Base-by-base conservation (phyloP, 2,113 vertebrate genomes). In the Serinus canaria region DNA sequence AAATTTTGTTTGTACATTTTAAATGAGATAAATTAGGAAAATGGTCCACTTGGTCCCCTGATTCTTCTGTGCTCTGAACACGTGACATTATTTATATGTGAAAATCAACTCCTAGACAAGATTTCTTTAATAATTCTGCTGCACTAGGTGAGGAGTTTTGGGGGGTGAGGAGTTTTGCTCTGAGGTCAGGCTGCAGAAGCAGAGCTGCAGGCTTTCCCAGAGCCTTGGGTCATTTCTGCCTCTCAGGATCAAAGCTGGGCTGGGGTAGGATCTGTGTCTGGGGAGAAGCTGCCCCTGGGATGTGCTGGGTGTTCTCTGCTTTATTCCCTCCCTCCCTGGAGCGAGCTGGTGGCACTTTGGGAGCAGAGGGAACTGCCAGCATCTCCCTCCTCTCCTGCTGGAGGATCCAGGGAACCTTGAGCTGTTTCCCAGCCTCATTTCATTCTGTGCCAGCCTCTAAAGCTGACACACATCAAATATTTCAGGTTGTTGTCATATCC, bases 321-420 rank as follows among this genome's bases (percentile, higher is more conserved):
- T 7, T 8, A 3, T 43, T n/a, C 15, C 15, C 16, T 24, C 31
- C 12, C 80, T 60, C 66, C 24, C 1, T 33, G 55, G 7, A 18
- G 66, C 2, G 66, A 19, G 23, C 0, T 43, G 66, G 46, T 5
- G 12, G 31, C 37, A 13, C 31, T 62, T 31, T 2, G 80, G 2
- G 80, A 44, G 56, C 56, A 52, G 80, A 16, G 35, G 46, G 67
- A 44, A 0, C 8, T 8, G 8, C 2, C 67, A 72, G 67, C 80
- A 37, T 16, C 80, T 43, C 55, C 37, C 55, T 50, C 66, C 10
- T 7, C 80, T 43, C 67, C 79, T 35, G 19, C 79, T 30, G 30
- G 35, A 49, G 0, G 0, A 7, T 39, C 33, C 0, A 7, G 79
- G 63, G 30, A 30, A 0, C 11, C 30, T 33, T 17, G 19, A 19